phyloP scores from a whole-genome alignment of 2,888 invertebrate genomes.

The Pyralis farinalis region DNA sequence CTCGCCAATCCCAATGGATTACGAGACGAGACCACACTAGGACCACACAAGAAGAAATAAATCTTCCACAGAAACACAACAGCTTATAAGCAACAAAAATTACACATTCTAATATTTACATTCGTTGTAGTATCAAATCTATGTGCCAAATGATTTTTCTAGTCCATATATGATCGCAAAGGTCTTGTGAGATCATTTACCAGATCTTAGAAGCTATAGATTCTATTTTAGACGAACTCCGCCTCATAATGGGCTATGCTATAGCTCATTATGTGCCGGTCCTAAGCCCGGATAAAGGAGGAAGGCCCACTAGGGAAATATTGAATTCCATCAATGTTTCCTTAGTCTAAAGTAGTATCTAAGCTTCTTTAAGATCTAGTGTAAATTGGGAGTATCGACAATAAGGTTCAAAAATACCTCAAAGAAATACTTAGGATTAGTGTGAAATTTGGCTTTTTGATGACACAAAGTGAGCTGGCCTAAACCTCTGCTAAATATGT shows the following conservation, averaged over 20 bases:
- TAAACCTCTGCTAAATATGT: conserved; percentile 8
- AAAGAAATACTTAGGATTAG: neutral
- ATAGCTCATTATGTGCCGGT: conserved; percentile 15
- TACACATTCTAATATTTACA: too few relatives aligned
- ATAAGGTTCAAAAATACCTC: neutral
- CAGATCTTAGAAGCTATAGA: conserved; percentile 1
- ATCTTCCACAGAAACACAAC: too few relatives aligned
- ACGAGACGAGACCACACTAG: too few relatives aligned
- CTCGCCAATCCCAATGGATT: too few relatives aligned
- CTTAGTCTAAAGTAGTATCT: conserved; percentile 7
- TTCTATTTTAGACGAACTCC: conserved; percentile 13
- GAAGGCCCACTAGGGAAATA: conserved; percentile 13
- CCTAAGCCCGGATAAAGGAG: conserved; percentile 19
- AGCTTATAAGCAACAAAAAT: too few relatives aligned
- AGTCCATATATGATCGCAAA: too few relatives aligned
- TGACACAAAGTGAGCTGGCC: neutral
- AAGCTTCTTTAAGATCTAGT: neutral
- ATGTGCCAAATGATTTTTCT: too few relatives aligned
- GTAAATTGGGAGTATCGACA: neutral
- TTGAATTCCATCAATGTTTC: conserved; percentile 7
- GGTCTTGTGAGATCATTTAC: too few relatives aligned
- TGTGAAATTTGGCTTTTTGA: conserved; percentile 4
- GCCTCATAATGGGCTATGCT: conserved; percentile 10
- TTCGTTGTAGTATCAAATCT: too few relatives aligned
- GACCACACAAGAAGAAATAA: too few relatives aligned